Evolutionary conservation across 2,888 invertebrate species (phyloP), one percentile per base, ranked within the genome.

Genomic region (Serrognathus titanus): DNA sequence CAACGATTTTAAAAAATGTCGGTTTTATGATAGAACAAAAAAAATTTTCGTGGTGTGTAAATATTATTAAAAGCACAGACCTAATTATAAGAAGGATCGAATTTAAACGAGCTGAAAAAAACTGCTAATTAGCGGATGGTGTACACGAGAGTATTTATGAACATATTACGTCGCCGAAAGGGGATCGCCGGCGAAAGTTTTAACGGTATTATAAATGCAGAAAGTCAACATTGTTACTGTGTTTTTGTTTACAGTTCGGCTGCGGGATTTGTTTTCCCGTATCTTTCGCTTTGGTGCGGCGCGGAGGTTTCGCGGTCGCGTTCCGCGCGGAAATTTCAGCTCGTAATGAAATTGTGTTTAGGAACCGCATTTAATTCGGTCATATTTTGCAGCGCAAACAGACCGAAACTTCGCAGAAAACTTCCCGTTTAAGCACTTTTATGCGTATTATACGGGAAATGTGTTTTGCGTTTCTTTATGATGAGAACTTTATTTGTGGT

Each of bases 211-310:
- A 43, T 20, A 43, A 43, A 43, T 43, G 43, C 43, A 11, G 43
- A 43, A 16, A 43, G 43, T 43, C 43, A 43, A 43, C 43, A 43
- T 43, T 43, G 43, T 43, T 43, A 43, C 13, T 13, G 13, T 11
- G 43, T 43, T 43, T 43, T 43, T 43, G 43, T 43, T 43, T 43
- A 20, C 43, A 6, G 43, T 43, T 43, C 16, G 43, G 12, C 43
- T 11, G 20, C 13, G 43, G 43, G 43, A 43, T 43, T 43, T 43
- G 43, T 43, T 43, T 43, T 43, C 43, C 12, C 43, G 43, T 43
- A 43, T 43, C 43, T 43, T 31, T 31, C 24, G 24, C 24, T 31
- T 43, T 43, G 43, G 20, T 43, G 43, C 16, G 12, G 16, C 39
- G 10, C 10, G 43, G 13, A 20, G 9, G 13, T 43, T 43, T 43